These are phyloP conservation scores for Polymixis flavicincta DNA, from an alignment of 2,888 invertebrate genomes.

Conservation along the genomic window DNA sequence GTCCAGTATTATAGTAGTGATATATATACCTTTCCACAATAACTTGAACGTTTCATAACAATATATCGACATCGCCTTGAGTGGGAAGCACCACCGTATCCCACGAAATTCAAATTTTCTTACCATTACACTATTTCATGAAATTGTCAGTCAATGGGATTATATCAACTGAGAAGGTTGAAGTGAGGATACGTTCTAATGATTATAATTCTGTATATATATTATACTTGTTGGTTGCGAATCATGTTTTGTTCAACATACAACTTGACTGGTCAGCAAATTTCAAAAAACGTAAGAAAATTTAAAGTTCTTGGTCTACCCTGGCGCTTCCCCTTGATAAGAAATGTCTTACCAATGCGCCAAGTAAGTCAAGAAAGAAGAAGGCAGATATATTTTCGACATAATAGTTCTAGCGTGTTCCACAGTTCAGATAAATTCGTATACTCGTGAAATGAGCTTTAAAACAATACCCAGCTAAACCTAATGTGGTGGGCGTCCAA, in stretches of 20 bases:
- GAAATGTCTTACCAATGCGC: slow-evolving; percentile 14
- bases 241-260: no score
- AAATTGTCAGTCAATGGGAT: no score
- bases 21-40: slow-evolving; percentile 27
- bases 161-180: no score
- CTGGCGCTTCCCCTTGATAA: background rate
- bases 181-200: no score
- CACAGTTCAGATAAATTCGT: slow-evolving; percentile 52
- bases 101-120: no score
- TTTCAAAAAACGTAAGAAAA: no score
- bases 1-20: slow-evolving; percentile 28
- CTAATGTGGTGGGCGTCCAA: slow-evolving; percentile 19
- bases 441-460: slow-evolving; percentile 47
- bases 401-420: slow-evolving; percentile 25
- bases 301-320: no score
- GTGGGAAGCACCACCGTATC: no score
- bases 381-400: slow-evolving; percentile 10
- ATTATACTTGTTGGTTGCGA: no score
- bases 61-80: slow-evolving; percentile 13
- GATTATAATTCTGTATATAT: no score
- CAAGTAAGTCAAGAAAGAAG: background rate
- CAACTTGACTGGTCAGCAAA: no score
- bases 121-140: no score
- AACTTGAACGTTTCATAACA: slow-evolving; percentile 33
- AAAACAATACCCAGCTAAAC: slow-evolving; percentile 15